Conservation (phyloP, 2,113 vertebrate species). For the Plestiodon gilberti region DNA sequence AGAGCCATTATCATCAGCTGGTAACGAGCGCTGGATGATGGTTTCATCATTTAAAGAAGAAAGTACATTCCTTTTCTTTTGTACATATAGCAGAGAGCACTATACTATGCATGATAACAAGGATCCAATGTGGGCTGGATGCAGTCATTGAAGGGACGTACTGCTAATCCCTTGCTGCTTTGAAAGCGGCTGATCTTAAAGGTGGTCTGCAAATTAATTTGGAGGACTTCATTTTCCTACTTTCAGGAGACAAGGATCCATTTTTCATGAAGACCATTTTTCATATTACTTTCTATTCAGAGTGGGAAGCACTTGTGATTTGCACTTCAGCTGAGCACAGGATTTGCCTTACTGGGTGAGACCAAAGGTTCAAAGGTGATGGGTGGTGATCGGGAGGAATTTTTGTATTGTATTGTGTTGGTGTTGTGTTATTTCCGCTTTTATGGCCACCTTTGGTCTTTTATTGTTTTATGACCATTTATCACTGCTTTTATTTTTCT, state of each 20-base stretch:
- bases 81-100: slow-evolving; percentile 50
- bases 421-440: too few species aligned
- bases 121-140: slow-evolving; percentile 27
- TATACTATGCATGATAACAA: slow-evolving; percentile 55
- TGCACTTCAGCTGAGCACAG: not conserved
- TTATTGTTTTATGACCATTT: too few species aligned
- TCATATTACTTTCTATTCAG: slow-evolving; percentile 22
- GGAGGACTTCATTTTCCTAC: slow-evolving; percentile 34
- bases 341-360: not conserved
- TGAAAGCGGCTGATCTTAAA: slow-evolving; percentile 13
- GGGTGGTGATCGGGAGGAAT: too few species aligned
- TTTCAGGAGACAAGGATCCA: slow-evolving; percentile 26
- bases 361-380: not conserved
- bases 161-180: slow-evolving; percentile 17
- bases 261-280: slow-evolving; percentile 2
- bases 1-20: slow-evolving; percentile 56
- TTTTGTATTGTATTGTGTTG: too few species aligned
- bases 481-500: too few species aligned
- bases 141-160: slow-evolving; percentile 15
- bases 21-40: slow-evolving; percentile 56
- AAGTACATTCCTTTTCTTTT: slow-evolving; percentile 66
- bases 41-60: slow-evolving; percentile 61
- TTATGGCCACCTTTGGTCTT: too few species aligned
- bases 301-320: not conserved
- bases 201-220: slow-evolving; percentile 49